Conservation (phyloP, 92 coral and sea anemone genomes). For the Palythoa grandis region DNA sequence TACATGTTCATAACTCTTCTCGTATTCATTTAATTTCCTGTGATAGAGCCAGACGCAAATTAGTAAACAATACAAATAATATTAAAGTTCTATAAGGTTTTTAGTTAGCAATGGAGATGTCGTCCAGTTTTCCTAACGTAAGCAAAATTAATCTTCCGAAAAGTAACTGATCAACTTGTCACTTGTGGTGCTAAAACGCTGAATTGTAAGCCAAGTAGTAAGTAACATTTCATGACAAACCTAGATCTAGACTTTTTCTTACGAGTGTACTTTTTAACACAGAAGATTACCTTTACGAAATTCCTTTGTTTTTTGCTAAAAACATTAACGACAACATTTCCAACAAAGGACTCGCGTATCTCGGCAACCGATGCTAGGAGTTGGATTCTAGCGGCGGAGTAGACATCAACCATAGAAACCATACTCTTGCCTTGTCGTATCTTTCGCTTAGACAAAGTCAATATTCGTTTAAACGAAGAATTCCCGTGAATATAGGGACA, state of each 20-base stretch:
- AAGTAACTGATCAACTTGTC: conserved; percentile 7
- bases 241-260: background rate
- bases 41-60: background rate
- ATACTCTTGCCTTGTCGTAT: background rate
- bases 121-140: background rate
- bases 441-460: conserved; percentile 63
- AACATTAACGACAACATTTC: conserved; percentile 35
- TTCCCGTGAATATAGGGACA: conserved; percentile 62
- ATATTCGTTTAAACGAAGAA: conserved; percentile 70
- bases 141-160: background rate
- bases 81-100: background rate
- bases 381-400: conserved; percentile 38
- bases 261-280: conserved; percentile 9
- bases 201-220: background rate
- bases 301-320: conserved; percentile 45
- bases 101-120: background rate
- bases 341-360: conserved; percentile 40
- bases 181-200: background rate
- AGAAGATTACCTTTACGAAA: conserved; percentile 35
- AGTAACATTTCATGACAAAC: background rate
- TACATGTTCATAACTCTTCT: background rate
- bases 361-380: conserved; percentile 34
- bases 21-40: background rate
- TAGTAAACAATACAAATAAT: background rate
- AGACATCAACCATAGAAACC: conserved; percentile 39